Evolutionary conservation across 2,113 vertebrate species (phyloP).

Genomic region (Pygathrix nemaeus): DNA sequence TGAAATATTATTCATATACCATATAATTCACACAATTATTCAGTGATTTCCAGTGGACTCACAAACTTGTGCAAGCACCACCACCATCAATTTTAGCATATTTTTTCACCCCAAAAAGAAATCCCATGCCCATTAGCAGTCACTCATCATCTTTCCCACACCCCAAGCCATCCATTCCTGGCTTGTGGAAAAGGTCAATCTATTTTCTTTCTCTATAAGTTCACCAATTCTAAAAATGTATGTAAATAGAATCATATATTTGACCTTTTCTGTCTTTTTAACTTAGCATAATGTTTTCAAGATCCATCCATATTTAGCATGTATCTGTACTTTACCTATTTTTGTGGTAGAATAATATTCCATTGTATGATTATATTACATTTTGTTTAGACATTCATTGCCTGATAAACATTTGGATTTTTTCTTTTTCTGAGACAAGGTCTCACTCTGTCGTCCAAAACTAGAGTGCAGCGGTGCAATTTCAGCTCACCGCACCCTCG

Average conservation of each 20-base stretch:
- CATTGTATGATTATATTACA: neutral
- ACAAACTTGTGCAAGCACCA: neutral
- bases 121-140: neutral
- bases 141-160: neutral
- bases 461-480: too few species aligned
- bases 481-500: too few species aligned
- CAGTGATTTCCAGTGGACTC: neutral
- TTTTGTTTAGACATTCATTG: neutral
- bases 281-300: neutral
- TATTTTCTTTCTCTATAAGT: neutral
- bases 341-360: neutral
- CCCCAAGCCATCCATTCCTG: rapidly evolving
- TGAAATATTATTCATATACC: neutral
- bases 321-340: neutral
- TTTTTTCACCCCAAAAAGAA: neutral
- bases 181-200: neutral
- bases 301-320: neutral
- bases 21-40: neutral
- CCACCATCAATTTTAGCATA: neutral
- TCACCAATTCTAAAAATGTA: neutral
- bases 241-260: neutral
- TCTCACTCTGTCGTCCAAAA: too few species aligned
- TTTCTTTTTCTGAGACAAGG: neutral
- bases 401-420: neutral
- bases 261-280: neutral